phyloP scores from a whole-genome alignment of 2,113 vertebrate genomes.

The Amblyopsis rosae region DNA sequence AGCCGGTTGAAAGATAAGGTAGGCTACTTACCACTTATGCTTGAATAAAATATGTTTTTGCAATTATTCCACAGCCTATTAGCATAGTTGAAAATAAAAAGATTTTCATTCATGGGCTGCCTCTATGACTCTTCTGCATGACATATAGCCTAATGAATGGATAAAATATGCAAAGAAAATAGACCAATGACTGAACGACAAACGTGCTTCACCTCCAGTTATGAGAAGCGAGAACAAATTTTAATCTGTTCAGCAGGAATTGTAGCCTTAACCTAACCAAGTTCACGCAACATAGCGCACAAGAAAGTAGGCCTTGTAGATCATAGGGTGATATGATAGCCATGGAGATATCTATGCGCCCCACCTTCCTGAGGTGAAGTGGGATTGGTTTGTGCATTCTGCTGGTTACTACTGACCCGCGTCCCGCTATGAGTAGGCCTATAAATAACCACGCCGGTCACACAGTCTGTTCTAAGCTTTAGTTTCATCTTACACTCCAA shows the following conservation, averaged over 20 bases:
- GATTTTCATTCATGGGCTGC: not conserved
- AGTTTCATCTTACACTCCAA: not conserved
- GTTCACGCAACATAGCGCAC: not conserved
- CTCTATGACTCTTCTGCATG: slow-evolving; percentile 65
- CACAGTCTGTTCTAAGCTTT: not conserved
- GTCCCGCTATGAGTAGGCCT: not conserved
- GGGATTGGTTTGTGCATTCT: not conserved
- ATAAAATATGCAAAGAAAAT: not conserved
- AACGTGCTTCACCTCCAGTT: slow-evolving; percentile 4
- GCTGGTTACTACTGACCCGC: no score
- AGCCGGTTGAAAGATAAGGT: no score
- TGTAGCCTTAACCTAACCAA: not conserved
- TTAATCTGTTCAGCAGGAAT: slow-evolving; percentile 9
- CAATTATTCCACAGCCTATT: slow-evolving; percentile 8
- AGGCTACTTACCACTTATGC: no score
- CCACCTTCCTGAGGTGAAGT: not conserved
- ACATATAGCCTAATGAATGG: slow-evolving; percentile 29
- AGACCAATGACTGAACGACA: not conserved
- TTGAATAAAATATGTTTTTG: not conserved
- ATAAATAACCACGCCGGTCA: not conserved
- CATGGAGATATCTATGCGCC: not conserved
- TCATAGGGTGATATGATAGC: no score
- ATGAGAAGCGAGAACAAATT: slow-evolving; percentile 4
- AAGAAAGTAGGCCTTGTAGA: not conserved
- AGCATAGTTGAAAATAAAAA: no score